Evolutionary conservation across 2,888 invertebrate genomes (phyloP), one percentile per base, ranked within the genome.

Genomic region (Limnephilus rhombicus): DNA sequence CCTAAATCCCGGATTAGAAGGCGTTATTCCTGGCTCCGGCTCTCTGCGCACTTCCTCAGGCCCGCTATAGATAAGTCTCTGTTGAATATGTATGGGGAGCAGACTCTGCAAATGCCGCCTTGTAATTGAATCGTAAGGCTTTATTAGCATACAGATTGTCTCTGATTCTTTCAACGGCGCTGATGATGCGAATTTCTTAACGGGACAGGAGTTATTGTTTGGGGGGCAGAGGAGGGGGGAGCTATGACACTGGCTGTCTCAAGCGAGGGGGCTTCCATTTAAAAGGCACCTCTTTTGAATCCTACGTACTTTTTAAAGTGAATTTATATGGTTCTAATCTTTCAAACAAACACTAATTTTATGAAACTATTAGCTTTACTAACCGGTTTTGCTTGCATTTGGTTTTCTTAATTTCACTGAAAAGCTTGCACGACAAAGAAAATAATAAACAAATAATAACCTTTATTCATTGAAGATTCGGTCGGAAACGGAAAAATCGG

Each of bases 61-160:
- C 88, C 88, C n/a, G 88, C 88, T 80, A 89, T 86, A 86, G 88
- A 90, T 90, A 90, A 90, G 85, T 90, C 90, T 90, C 90, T 41
- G 90, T 85, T 90, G 90, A 90, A 90, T 90, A 90, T 90, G 90
- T 90, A 85, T 90, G 85, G 83, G 90, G 85, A 86, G 45, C 91
- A 86, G 91, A 49, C 86, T 81, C 88, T 45, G 86, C 82, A 91
- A 92, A 91, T 91, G 89, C 92, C 86, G 92, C 89, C 88, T 89
- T 92, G 91, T 92, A 92, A 93, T 93, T 93, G 92, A 93, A 93
- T 93, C 91, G 90, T 90, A 93, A 90, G 92, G 80, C 92, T 91
- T 89, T 92, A 93, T 93, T 93, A 93, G 92, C 92, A 92, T 92
- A 92, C 91, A 92, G 92, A 92, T 92, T 92, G 92, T 92, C 91